A percentile compares a stretch with the other conserved stretches of the same genome.
Conservation (phyloP, 2,113 vertebrate species). For the Larimichthys crocea region DNA sequence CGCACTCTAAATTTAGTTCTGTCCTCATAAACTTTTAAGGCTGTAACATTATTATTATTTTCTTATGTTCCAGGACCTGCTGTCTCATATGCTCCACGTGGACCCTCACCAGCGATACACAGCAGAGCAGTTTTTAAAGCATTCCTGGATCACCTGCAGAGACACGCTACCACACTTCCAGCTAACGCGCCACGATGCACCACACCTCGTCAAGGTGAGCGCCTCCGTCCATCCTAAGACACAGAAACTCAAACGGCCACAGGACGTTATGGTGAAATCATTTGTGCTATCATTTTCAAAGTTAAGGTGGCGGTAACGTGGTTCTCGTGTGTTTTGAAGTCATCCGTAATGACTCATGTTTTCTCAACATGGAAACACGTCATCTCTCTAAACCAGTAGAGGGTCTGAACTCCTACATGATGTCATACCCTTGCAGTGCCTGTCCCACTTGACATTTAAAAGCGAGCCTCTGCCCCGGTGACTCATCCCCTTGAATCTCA, state of each 20-base stretch:
- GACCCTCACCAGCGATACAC: slow-evolving; percentile 97
- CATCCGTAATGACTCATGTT: not conserved
- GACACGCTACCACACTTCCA: slow-evolving; percentile 92
- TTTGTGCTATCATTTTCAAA: not conserved
- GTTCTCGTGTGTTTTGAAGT: not conserved
- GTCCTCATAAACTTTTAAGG: not conserved
- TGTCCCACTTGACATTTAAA: slow-evolving; percentile 7
- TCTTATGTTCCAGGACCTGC: slow-evolving; percentile 87
- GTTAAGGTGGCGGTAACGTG: no score
- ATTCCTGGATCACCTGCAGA: slow-evolving; percentile 95
- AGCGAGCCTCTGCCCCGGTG: not conserved
- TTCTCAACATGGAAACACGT: not conserved
- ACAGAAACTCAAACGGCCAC: not conserved
- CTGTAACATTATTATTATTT: no score
- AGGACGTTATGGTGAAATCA: not conserved
- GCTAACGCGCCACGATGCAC: slow-evolving; percentile 91
- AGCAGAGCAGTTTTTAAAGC: slow-evolving; percentile 95
- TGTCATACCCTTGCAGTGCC: not conserved
- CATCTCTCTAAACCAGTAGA: not conserved
- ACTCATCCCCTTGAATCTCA: slow-evolving; percentile 18
- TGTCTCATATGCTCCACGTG: slow-evolving; percentile 98
- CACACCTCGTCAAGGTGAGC: slow-evolving; percentile 92
- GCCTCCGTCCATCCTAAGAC: not conserved
- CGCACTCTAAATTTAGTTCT: not conserved
- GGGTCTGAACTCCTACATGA: slow-evolving; percentile 1